Conservation (phyloP, 2,888 invertebrate genomes). For the Drosophila ezoana region DNA sequence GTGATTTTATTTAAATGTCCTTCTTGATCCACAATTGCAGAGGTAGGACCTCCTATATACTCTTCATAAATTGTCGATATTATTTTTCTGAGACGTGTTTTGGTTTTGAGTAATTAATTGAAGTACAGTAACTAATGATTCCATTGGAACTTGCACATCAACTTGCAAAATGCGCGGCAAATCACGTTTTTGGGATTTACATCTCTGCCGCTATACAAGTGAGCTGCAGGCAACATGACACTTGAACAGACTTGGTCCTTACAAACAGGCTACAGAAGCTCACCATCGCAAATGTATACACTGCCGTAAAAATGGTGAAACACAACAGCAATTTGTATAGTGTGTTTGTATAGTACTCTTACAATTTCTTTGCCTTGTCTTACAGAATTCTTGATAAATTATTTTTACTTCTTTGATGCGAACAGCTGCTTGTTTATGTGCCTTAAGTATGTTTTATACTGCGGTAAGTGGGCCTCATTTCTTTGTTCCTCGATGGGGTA, state of each 20-base stretch:
- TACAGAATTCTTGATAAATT: conserved; percentile 2
- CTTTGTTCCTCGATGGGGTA: too few species aligned
- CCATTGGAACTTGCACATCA: background rate
- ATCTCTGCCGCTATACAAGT: conserved; percentile 69
- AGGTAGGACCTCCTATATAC: too few species aligned
- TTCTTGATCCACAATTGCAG: too few species aligned
- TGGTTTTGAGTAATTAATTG: too few species aligned
- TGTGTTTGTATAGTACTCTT: conserved; percentile 6
- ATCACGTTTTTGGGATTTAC: conserved; percentile 72
- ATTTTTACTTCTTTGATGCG: too few species aligned
- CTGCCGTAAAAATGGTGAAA: conserved; percentile 46
- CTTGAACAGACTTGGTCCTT: conserved; percentile 51
- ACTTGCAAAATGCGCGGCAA: conserved; percentile 70
- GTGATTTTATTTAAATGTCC: too few species aligned
- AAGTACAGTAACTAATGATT: background rate
- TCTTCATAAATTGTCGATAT: too few species aligned
- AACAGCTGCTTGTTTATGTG: too few species aligned
- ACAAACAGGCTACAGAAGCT: conserved; percentile 38
- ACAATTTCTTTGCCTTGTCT: conserved; percentile 6
- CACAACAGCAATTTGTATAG: conserved; percentile 15
- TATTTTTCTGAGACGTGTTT: too few species aligned
- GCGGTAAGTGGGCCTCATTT: too few species aligned
- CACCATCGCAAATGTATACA: conserved; percentile 37
- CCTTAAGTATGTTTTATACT: too few species aligned
- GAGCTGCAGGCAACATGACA: conserved; percentile 73